Base-by-base conservation (phyloP, 2,888 invertebrate species). In the Chalcosyrphus nemorum region DNA sequence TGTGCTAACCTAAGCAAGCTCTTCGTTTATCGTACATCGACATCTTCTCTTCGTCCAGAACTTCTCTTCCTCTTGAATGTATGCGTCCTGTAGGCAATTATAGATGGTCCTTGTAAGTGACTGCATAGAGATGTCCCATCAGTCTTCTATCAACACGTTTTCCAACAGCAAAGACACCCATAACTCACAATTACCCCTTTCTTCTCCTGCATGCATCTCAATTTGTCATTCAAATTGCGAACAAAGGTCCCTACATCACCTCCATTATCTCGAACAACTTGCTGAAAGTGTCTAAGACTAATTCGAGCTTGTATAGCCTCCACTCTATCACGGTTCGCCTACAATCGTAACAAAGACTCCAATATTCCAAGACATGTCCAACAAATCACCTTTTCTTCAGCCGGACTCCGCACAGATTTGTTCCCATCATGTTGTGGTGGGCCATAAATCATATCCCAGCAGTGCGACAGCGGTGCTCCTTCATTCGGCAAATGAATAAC, bases 401-500 rank as follows among this genome's bases (percentile, higher is more conserved):
- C 15, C 38, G 19, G 9, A 45, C 50, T n/a, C 27, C 38, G 24
- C 68, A 45, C 54, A 17, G 70, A 70, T 63, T 78, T 71, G 61
- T 41, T 38, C 47, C 45, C n/a, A n/a, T n/a, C 29, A 63, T 71
- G 56, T 24, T 5, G 21, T 50, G 45, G 35, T 17, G 19, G 47
- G 9, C 56, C 38, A 71, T 71, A 78, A 78, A 78, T 78, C 77
- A 78, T 63, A 63, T n/a, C 13, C 63, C 45, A 57, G 19, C 63
- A 50, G 61, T 56, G 61, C 54, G 76, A 70, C 76, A 63, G 47
- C 29, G 24, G 63, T 63, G 71, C 71, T 71, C 56, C 77, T 77
- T 63, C 77, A 70, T 70, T 70, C 70, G 63, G 45, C 45, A 38
- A 77, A 70, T 77, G 70, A 77, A 56, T 77, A 56, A 70, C 77